These are phyloP conservation scores for Myiagra hebetior DNA, from an alignment of 2,113 vertebrate genomes.

Conservation along the genomic window DNA sequence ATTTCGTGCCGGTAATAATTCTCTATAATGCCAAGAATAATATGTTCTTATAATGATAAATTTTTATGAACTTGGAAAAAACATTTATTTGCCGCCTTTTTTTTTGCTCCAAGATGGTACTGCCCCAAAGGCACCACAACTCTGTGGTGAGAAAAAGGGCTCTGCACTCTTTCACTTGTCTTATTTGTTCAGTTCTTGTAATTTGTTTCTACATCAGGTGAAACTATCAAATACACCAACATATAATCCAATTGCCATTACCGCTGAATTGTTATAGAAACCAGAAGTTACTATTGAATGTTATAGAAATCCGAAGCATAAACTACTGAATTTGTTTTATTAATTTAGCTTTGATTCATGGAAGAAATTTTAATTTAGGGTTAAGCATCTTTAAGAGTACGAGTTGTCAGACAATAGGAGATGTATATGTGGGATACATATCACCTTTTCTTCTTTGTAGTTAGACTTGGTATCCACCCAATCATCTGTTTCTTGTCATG, in stretches of 20 bases:
- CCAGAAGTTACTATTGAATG: neutral
- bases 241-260: neutral
- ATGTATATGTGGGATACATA: neutral
- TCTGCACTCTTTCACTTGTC: neutral
- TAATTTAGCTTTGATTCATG: neutral
- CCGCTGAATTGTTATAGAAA: neutral
- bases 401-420: neutral
- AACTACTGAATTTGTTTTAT: neutral
- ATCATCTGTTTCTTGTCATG: neutral
- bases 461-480: neutral
- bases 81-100: neutral
- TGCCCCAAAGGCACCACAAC: neutral
- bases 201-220: neutral
- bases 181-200: neutral
- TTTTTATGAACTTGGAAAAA: neutral
- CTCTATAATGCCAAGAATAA: neutral
- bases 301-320: neutral
- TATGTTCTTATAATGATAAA: neutral
- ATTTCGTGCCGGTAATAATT: slow-evolving; percentile 84
- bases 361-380: neutral
- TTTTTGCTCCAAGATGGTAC: neutral
- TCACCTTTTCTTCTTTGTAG: neutral
- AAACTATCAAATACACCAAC: neutral
- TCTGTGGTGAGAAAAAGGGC: neutral
- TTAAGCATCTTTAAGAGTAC: neutral